These are phyloP conservation scores for Lasioglossum malachurum DNA, from an alignment of 2,888 invertebrate species.

Conservation along the genomic window DNA sequence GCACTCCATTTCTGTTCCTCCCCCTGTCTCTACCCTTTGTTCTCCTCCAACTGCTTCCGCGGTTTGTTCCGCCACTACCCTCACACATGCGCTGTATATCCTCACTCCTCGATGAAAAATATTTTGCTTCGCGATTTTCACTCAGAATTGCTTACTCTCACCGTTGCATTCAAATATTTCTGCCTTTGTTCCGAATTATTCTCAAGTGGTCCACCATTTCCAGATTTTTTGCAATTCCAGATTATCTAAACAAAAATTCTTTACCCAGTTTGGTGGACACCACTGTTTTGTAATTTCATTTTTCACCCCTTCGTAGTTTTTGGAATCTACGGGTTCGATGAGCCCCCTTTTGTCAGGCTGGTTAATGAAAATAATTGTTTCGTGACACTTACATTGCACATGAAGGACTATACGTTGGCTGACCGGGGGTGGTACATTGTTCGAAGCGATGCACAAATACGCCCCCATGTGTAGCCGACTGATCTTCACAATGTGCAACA, in stretches of 20 bases:
- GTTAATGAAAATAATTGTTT: neutral
- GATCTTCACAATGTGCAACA: conserved; percentile 94
- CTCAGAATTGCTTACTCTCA: neutral
- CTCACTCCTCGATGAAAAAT: neutral
- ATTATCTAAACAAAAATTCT: too few species aligned
- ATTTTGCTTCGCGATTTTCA: neutral
- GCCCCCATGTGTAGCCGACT: conserved; percentile 97
- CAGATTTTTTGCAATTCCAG: neutral
- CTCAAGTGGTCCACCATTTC: neutral
- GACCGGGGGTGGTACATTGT: conserved; percentile 96
- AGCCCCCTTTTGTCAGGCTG: too few species aligned
- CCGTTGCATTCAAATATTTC: neutral
- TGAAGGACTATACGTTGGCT: conserved; percentile 86
- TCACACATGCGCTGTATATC: neutral
- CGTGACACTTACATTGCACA: conserved; percentile 81
- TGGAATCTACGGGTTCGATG: too few species aligned
- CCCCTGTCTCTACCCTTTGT: neutral
- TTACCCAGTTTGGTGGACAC: too few species aligned
- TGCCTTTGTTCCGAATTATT: neutral
- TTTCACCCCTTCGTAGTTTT: too few species aligned
- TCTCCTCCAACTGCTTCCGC: neutral
- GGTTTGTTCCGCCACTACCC: neutral
- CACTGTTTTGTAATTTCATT: too few species aligned
- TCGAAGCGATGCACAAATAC: conserved; percentile 96
- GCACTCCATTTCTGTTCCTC: conserved; percentile 23